Evolutionary conservation across 2,797 vertebrate species (phyloP).

Genomic region (Sebastes iracundus): DNA sequence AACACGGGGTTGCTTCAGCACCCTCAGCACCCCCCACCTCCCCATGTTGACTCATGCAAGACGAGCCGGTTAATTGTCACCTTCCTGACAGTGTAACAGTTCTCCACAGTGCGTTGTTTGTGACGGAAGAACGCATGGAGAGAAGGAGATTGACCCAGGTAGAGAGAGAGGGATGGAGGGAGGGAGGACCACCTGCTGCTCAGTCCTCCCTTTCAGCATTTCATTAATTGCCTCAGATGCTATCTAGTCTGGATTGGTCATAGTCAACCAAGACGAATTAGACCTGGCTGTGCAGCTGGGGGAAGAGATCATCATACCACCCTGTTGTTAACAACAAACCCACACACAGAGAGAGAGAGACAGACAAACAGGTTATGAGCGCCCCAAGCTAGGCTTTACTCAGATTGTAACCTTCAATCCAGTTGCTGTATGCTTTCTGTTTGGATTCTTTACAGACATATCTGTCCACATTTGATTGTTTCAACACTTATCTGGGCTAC

Average conservation of each 20-base stretch:
- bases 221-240: slow-evolving; percentile 31
- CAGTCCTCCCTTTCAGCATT: neutral
- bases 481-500: no score
- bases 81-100: neutral
- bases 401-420: no score
- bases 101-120: neutral
- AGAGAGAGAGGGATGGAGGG: neutral
- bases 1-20: neutral
- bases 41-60: neutral
- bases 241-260: slow-evolving; percentile 29
- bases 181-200: slow-evolving; percentile 8
- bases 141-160: neutral
- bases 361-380: no score
- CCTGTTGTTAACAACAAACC: neutral
- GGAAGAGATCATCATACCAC: neutral
- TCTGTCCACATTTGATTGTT: no score
- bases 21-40: no score
- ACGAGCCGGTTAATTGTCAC: neutral
- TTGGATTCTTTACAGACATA: no score
- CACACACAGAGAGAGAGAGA: neutral
- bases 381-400: no score
- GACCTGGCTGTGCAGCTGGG: neutral
- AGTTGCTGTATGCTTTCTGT: no score
- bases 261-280: slow-evolving; percentile 13
- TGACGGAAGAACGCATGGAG: neutral